Evolutionary conservation across 2,888 invertebrate species (phyloP), one percentile per base, ranked within the genome.

Genomic region (Catocala sponsa): DNA sequence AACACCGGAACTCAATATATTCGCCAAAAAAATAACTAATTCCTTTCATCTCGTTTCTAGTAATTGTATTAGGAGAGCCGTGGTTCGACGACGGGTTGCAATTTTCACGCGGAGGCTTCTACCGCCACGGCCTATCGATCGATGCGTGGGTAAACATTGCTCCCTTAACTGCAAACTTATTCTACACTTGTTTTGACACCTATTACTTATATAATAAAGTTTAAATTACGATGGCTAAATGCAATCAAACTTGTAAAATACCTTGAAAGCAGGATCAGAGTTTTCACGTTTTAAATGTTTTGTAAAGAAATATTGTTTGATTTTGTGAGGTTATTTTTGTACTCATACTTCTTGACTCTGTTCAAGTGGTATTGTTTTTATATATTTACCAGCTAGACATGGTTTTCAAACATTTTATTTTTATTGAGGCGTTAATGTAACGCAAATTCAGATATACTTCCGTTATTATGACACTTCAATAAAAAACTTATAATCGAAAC

Each of bases 91-190:
- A 81, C 83, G 87, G 84, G 84, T 93, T 91, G 93, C 93, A 91
- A 94, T 92, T 93, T 94, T 93, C 93, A 89, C 91, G 91, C 90
- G 88, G 81, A 92, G 91, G 88, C 84, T 89, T 56, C 76, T 77
- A 78, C 80, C 68, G 62, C 56, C 76, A 73, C 61, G 53, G 58
- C 76, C 84, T 85, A 94, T 94, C 94, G 94, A 94, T 94, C 91
- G 91, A 83, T 89, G 88, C 91, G 92, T 92, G 85, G 82, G 88
- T 91, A 93, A 92, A 94, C 93, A 93, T 80, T 80, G 86, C 88
- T 87, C 85, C 85, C 79, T 85, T 81, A n/a, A 82, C 81, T 75
- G 83, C 81, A 74, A 86, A 81, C 84, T 82, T 70, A 67, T 65
- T 54, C 60, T 72, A 50, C 68, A 69, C 43, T 63, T 59, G 49